phyloP scores from a whole-genome alignment of 30 jellyfish, hydroid and myxozoan species.

The Hydra vulgaris region DNA sequence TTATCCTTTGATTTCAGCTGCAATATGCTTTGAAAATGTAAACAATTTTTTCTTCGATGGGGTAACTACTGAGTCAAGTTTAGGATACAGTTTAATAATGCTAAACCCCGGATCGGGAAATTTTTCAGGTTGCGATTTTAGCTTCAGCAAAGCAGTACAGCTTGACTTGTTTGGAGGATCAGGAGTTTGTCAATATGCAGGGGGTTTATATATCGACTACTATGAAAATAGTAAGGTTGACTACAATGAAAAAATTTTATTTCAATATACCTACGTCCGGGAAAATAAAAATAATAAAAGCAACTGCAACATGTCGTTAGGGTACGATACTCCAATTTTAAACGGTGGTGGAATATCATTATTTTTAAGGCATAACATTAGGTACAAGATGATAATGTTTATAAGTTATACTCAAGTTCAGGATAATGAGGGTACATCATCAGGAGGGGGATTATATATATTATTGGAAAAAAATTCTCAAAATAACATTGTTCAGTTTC shows the following conservation, averaged over 20 bases:
- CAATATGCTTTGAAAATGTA: neutral
- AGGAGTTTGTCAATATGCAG: neutral
- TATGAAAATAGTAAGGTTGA: neutral
- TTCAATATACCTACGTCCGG: neutral
- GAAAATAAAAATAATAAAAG: neutral
- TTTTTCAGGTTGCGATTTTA: neutral
- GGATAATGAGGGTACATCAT: neutral
- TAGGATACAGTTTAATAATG: neutral
- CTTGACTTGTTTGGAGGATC: neutral
- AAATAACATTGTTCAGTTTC: neutral
- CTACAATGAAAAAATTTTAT: neutral
- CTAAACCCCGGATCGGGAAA: neutral
- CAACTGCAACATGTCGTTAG: neutral
- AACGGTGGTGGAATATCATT: neutral
- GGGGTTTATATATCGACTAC: neutral
- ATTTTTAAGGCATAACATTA: neutral
- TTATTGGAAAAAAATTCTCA: neutral
- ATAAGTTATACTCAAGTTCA: neutral
- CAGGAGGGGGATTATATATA: neutral
- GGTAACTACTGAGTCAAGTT: neutral
- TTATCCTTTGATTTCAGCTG: neutral
- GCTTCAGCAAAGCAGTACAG: neutral
- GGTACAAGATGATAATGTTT: neutral
- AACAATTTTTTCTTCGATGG: neutral
- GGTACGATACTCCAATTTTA: neutral